These are phyloP conservation scores for Phytoseiulus persimilis DNA, from an alignment of 2,888 invertebrate genomes.

Conservation along the genomic window DNA sequence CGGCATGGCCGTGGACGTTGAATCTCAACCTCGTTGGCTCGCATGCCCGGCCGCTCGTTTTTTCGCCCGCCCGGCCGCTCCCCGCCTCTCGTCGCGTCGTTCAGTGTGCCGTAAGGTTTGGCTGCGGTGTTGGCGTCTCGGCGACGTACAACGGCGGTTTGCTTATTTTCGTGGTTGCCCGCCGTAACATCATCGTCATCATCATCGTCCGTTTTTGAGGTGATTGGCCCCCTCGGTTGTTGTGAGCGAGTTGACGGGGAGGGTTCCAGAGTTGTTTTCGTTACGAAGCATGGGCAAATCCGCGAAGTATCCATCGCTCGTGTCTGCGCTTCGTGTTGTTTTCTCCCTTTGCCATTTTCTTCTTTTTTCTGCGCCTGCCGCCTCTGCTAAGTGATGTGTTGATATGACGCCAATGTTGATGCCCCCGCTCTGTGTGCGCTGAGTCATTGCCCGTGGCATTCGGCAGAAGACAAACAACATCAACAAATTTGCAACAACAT, in stretches of 20 bases:
- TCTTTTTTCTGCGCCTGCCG: neutral
- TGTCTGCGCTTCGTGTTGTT: neutral
- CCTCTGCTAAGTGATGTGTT: neutral
- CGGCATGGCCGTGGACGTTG: neutral
- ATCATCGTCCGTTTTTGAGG: neutral
- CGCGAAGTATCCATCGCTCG: neutral
- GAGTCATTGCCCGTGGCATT: neutral
- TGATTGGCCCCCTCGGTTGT: conserved; percentile 5
- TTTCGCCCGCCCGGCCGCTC: too few relatives aligned
- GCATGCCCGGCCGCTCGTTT: neutral
- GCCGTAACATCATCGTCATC: neutral
- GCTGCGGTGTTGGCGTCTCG: neutral
- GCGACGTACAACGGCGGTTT: conserved; percentile 5
- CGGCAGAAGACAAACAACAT: neutral
- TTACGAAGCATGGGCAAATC: neutral
- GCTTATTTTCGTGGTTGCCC: conserved; percentile 5
- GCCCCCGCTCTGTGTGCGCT: neutral
- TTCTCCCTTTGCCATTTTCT: neutral
- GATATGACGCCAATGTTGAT: conserved; percentile 5
- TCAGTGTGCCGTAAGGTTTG: neutral
- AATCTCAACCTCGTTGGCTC: neutral
- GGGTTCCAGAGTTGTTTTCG: conserved; percentile 5
- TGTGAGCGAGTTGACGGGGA: neutral
- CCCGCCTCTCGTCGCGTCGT: neutral
- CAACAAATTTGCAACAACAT: neutral